Evolutionary conservation across 30 jellyfish, hydroid and myxozoan genomes (phyloP).

Genomic region (Turritopsis dohrnii): DNA sequence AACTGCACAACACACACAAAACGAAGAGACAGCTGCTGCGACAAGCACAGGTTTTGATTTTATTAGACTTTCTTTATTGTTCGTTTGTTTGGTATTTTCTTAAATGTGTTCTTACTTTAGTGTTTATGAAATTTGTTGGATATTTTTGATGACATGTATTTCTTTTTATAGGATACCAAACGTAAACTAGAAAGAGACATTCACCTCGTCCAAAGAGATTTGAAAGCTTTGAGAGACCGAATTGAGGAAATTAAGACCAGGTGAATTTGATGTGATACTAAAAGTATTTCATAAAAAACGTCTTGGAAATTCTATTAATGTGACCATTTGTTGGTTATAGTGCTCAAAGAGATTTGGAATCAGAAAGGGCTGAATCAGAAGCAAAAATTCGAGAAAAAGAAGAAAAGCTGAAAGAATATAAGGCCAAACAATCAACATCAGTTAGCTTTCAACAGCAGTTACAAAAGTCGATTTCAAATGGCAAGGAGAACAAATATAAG

Average conservation of each 20-base stretch:
- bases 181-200: slow-evolving; percentile 9
- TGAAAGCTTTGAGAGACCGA: slow-evolving; percentile 41
- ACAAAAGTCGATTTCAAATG: slow-evolving; percentile 47
- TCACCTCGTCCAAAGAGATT: slow-evolving; percentile 35
- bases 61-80: too few relatives aligned
- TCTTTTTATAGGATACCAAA: neutral
- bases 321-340: too few relatives aligned
- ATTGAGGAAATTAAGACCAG: slow-evolving; percentile 53
- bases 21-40: slow-evolving; percentile 34
- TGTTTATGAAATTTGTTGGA: neutral
- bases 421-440: slow-evolving; percentile 52
- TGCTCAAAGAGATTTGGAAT: slow-evolving; percentile 23
- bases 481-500: slow-evolving; percentile 39
- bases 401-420: slow-evolving; percentile 17
- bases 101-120: too few relatives aligned
- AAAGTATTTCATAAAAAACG: too few relatives aligned
- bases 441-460: slow-evolving; percentile 42
- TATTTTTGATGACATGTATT: too few relatives aligned
- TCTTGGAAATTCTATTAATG: neutral
- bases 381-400: slow-evolving; percentile 18
- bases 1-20: slow-evolving; percentile 26
- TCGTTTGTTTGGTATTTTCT: too few relatives aligned
- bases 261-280: slow-evolving; percentile 9
- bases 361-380: slow-evolving; percentile 2
- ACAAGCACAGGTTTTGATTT: slow-evolving; percentile 37